phyloP scores from a whole-genome alignment of 2,113 vertebrate genomes.

The Mellivora capensis region DNA sequence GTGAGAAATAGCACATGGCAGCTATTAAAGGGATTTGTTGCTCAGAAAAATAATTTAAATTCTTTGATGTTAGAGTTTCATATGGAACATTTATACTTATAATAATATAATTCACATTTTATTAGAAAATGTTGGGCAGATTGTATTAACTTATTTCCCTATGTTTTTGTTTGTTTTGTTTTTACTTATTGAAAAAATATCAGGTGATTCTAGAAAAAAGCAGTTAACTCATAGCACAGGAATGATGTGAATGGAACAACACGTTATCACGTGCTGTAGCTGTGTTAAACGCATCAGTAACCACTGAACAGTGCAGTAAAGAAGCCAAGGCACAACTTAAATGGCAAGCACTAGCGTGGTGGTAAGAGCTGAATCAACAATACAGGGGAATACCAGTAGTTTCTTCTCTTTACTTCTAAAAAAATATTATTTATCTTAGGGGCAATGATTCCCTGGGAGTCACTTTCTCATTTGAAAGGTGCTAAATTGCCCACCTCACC shows the following conservation, averaged over 20 bases:
- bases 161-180: not conserved
- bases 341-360: fast-evolving
- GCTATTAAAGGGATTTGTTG: not conserved
- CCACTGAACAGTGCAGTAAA: not conserved
- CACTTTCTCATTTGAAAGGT: slow-evolving; percentile 60
- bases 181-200: not conserved
- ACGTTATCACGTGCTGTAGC: not conserved
- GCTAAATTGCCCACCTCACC: slow-evolving; percentile 59
- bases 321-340: not conserved
- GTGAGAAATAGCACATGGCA: not conserved
- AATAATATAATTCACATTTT: not conserved
- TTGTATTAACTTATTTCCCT: not conserved
- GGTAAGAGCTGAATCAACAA: not conserved
- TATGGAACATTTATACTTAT: not conserved
- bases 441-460: not conserved
- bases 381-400: not conserved
- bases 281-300: not conserved
- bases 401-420: slow-evolving; percentile 24
- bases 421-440: slow-evolving; percentile 20
- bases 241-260: not conserved
- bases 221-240: not conserved
- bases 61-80: slow-evolving; percentile 3
- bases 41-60: not conserved
- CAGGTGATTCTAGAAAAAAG: not conserved
- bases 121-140: not conserved